Evolutionary conservation across 2,888 invertebrate genomes (phyloP), one percentile per base, ranked within the genome.

Genomic region (Saturnia pavonia): DNA sequence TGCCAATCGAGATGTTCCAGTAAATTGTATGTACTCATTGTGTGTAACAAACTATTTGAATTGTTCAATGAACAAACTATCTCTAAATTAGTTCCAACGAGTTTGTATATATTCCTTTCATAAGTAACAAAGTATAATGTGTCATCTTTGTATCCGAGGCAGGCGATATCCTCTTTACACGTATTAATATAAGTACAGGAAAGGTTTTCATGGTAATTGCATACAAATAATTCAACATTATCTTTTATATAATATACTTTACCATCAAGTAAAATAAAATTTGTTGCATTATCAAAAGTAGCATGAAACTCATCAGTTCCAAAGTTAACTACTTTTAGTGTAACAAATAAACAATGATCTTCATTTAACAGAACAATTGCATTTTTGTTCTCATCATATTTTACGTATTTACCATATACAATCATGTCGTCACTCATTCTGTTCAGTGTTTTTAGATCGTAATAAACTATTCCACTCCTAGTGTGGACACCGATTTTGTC

Each of bases 1-100:
- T 86, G 69, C 91, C 91, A 91, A 27, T 92, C 89, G 1, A 92
- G 68, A 1, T 80, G 79, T n/a, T 89, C 90, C 0, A 92, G 54
- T 40, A 92, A 85, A 48, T 89, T 86, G 68, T 85, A 90, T 51
- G 80, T 76, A 1, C 78, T 76, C 16, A 85, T 69, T 4, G 77
- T 75, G 51, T 86, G 82, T 0, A 85, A 71, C 1, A 90, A 70
- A 69, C 89, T 89, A 0, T 75, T 73, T 4, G 81, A 75, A 0
- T 78, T 74, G 14, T 82, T 82, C 0, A 91, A 68, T 0, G 77
- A 69, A 42, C 82, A 81, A 1, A 71, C 71, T 1, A 80, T 79
- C 0, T 79, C 71, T 0, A 86, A 67, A 0, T 82, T 72, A 0
- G 78, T 77, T 1, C 77, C 77, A 0, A 75, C 40, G 0, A 87